phyloP scores from a whole-genome alignment of 2,797 vertebrate genomes.

The Gallinago solitaria region DNA sequence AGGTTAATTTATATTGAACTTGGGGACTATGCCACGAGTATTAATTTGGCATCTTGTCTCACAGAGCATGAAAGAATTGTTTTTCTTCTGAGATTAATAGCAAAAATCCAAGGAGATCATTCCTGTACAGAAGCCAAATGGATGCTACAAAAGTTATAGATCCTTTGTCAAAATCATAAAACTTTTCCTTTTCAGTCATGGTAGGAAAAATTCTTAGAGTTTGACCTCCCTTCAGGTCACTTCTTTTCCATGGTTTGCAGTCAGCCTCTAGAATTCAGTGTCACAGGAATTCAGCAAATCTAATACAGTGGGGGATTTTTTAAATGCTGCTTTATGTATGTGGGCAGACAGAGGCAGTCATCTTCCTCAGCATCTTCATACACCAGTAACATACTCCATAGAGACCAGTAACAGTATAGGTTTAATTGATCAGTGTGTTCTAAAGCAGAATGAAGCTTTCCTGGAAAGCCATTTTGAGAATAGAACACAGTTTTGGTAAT shows the following conservation, averaged over 20 bases:
- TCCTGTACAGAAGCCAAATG: neutral
- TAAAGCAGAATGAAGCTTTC: neutral
- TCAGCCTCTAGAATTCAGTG: neutral
- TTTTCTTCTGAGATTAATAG: neutral
- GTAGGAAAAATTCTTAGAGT: neutral
- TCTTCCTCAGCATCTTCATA: neutral
- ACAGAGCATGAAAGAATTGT: neutral
- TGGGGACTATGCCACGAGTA: neutral
- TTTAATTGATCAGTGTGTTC: neutral
- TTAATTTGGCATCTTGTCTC: neutral
- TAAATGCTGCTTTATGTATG: neutral
- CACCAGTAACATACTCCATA: neutral
- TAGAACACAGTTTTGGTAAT: neutral
- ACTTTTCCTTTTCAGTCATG: neutral
- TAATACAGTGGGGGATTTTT: neutral
- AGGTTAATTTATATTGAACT: neutral
- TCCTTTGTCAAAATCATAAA: neutral
- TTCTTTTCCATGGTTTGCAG: neutral
- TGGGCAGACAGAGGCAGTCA: neutral
- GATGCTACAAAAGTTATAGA: neutral
- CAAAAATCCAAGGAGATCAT: neutral
- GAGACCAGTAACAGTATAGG: neutral
- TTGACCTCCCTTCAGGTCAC: neutral
- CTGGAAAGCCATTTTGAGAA: neutral
- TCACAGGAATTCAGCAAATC: neutral